These are phyloP conservation scores for Philopotamus ludificatus DNA, from an alignment of 1,140 invertebrate genomes.

Conservation along the genomic window DNA sequence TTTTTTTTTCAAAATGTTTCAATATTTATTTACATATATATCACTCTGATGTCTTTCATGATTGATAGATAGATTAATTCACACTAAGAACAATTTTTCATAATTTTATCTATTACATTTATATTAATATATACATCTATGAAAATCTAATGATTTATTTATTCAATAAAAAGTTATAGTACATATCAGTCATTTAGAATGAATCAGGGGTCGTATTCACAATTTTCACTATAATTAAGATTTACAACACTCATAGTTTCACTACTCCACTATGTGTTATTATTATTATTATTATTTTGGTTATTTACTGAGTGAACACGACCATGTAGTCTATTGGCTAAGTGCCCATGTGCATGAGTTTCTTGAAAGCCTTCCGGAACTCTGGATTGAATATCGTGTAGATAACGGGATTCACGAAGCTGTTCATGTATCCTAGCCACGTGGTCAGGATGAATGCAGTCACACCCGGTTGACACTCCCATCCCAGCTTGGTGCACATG, in stretches of 20 bases:
- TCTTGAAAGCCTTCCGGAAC: constrained; percentile 98
- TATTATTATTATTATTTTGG: too few relatives aligned
- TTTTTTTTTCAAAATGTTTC: background rate
- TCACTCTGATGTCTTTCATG: constrained; percentile 40
- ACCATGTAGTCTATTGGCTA: constrained; percentile 55
- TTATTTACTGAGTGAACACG: constrained; percentile 46
- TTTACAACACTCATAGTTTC: too few relatives aligned
- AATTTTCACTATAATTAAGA: background rate
- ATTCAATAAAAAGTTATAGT: constrained; percentile 7
- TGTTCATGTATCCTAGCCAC: constrained; percentile 99
- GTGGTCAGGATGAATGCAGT: constrained; percentile 92
- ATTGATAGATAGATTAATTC: constrained; percentile 9
- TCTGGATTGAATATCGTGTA: constrained; percentile 99
- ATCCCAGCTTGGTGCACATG: constrained; percentile 81
- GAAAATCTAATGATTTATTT: too few relatives aligned
- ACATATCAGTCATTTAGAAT: constrained; percentile 17
- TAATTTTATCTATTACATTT: background rate
- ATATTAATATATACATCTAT: too few relatives aligned
- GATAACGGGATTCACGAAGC: constrained; percentile 96
- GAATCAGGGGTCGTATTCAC: background rate
- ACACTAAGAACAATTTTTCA: background rate
- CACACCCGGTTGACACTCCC: constrained; percentile 80
- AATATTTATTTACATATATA: constrained; percentile 21
- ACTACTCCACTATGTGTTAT: too few relatives aligned
- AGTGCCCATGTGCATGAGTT: constrained; percentile 74